phyloP scores from a whole-genome alignment of 1,140 invertebrate genomes.

The Drosophila busckii region DNA sequence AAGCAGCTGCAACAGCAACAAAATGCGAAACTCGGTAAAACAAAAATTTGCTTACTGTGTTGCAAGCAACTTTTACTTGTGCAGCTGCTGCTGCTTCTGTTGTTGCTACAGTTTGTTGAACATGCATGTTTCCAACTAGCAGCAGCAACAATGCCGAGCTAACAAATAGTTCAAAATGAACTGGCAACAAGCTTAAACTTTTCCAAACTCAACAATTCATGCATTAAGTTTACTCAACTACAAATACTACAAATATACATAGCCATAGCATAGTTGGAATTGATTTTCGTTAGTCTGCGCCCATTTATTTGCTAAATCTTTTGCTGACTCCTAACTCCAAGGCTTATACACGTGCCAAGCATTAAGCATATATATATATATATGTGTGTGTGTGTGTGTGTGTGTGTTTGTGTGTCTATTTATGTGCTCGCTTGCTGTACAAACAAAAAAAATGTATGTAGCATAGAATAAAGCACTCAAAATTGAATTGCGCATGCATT shows the following conservation, averaged over 20 bases:
- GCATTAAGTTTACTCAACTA: constrained; percentile 20
- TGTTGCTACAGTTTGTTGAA: too few relatives aligned
- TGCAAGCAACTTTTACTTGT: too few relatives aligned
- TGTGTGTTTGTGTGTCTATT: constrained; percentile 1
- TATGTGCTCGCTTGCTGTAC: constrained; percentile 8
- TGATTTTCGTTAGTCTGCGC: neutral
- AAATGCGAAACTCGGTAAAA: too few relatives aligned
- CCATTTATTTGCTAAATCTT: constrained; percentile 37
- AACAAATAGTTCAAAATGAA: too few relatives aligned
- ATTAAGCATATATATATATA: neutral
- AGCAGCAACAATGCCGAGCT: too few relatives aligned
- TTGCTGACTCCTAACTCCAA: too few relatives aligned
- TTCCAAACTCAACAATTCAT: constrained; percentile 17
- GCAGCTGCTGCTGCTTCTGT: too few relatives aligned
- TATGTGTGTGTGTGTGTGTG: neutral
- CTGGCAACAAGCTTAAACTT: constrained; percentile 38
- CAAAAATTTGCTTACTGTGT: too few relatives aligned
- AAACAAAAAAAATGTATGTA: neutral
- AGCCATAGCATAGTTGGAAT: constrained; percentile 41
- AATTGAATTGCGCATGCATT: constrained; percentile 41
- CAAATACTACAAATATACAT: too few relatives aligned
- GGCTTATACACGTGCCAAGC: too few relatives aligned
- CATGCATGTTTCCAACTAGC: too few relatives aligned
- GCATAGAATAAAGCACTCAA: constrained; percentile 15
- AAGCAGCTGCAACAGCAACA: constrained; percentile 34